phyloP scores from a whole-genome alignment of 2,888 invertebrate genomes.

The Megalurothrips usitatus region DNA sequence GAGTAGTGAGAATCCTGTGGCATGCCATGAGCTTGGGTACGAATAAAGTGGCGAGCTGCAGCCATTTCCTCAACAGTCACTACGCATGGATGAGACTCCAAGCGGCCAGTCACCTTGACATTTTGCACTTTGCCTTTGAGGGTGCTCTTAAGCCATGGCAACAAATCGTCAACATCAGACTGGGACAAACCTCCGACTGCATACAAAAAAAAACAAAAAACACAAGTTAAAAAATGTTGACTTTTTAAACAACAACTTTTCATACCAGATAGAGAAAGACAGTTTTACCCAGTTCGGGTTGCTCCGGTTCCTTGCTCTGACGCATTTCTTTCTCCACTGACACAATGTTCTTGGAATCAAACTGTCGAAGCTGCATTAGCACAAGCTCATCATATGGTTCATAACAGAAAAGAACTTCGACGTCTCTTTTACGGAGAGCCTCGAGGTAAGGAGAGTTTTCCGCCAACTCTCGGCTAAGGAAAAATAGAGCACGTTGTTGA shows the following conservation, averaged over 20 bases:
- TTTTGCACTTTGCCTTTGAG: constrained; percentile 75
- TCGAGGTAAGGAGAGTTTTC: constrained; percentile 94
- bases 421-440: constrained; percentile 77
- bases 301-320: constrained; percentile 58
- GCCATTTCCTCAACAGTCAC: constrained; percentile 96
- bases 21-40: constrained; percentile 76
- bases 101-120: constrained; percentile 75
- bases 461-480: constrained; percentile 78
- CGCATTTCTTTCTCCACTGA: constrained; percentile 94
- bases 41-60: constrained; percentile 88
- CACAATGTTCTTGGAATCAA: constrained; percentile 66
- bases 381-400: constrained; percentile 97
- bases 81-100: constrained; percentile 89
- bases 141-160: constrained; percentile 71
- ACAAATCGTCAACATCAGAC: constrained; percentile 70
- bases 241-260: not conserved
- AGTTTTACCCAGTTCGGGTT: constrained; percentile 57
- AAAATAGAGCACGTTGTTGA: constrained; percentile 30
- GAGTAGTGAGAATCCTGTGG: constrained; percentile 82
- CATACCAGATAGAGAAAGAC: constrained; percentile 34
- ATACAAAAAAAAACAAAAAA: constrained; percentile 40
- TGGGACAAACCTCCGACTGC: constrained; percentile 66
- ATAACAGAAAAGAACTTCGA: constrained; percentile 92
- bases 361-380: constrained; percentile 80
- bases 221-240: no score